A percentile compares a stretch with the other conserved stretches of the same genome.
Conservation (phyloP, 2,888 invertebrate genomes). For the Diarsia brunnea region DNA sequence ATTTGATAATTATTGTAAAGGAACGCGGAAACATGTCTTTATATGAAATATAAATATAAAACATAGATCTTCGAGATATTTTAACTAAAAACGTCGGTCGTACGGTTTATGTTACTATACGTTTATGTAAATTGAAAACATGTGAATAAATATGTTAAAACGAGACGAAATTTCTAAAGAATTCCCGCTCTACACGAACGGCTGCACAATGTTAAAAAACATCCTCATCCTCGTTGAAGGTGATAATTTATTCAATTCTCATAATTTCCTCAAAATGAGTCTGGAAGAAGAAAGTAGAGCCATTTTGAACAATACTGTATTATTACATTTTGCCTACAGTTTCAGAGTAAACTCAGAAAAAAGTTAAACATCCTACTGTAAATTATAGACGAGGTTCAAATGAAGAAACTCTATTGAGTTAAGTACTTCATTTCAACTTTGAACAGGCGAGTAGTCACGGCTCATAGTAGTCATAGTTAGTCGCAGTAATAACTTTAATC, state of each 20-base stretch:
- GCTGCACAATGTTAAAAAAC: not conserved
- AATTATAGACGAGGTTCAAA: too few species aligned
- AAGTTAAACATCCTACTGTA: too few species aligned
- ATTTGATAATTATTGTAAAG: constrained; percentile 40
- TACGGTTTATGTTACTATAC: constrained; percentile 26
- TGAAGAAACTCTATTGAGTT: too few species aligned
- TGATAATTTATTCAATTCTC: not conserved
- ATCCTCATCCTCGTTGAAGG: not conserved
- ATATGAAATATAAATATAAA: constrained; percentile 41
- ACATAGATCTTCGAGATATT: constrained; percentile 11
- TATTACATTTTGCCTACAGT: not conserved
- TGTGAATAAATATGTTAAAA: constrained; percentile 23
- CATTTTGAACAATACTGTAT: not conserved
- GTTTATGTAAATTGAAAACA: constrained; percentile 44
- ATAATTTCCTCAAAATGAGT: not conserved
- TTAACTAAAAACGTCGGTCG: constrained; percentile 9
- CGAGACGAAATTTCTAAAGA: constrained; percentile 38
- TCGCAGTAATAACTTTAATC: constrained; percentile 61
- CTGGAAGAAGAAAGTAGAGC: too few species aligned
- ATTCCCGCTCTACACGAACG: constrained; percentile 10
- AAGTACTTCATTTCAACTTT: not conserved
- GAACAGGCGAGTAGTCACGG: constrained; percentile 40
- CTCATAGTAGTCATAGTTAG: constrained; percentile 35
- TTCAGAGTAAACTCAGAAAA: not conserved
- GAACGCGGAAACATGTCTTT: constrained; percentile 57